Evolutionary conservation across 2,888 invertebrate species (phyloP).

Genomic region (Dermolepida albohirtum): DNA sequence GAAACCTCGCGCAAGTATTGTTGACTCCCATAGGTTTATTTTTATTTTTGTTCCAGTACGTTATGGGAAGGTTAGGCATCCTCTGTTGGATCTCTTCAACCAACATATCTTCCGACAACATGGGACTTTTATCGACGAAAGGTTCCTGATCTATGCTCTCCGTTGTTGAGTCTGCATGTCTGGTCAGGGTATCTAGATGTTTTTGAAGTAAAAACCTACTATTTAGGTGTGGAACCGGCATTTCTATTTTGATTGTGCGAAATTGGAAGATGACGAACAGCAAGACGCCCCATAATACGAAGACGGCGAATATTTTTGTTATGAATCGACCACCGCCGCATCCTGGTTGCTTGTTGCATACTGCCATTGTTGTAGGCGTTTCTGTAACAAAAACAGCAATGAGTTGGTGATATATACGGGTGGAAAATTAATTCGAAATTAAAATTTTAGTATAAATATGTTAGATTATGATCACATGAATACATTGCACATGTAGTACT

Average conservation of each 20-base stretch:
- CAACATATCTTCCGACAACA: conserved; percentile 78
- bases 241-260: conserved; percentile 61
- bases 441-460: too few species aligned
- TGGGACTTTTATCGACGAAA: conserved; percentile 71
- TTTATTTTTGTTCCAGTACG: conserved; percentile 86
- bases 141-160: conserved; percentile 69
- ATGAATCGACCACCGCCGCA: conserved; percentile 63
- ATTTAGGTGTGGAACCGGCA: conserved; percentile 62
- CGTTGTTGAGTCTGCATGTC: conserved; percentile 63
- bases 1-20: conserved; percentile 85
- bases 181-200: conserved; percentile 61
- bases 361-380: conserved; percentile 45
- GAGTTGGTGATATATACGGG: neutral
- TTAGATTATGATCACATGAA: too few species aligned
- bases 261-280: conserved; percentile 65
- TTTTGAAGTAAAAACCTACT: conserved; percentile 69
- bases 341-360: conserved; percentile 46
- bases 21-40: conserved; percentile 78
- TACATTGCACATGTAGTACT: too few species aligned
- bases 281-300: conserved; percentile 65
- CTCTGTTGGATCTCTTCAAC: conserved; percentile 82
- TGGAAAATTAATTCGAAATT: too few species aligned
- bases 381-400: conserved; percentile 9
- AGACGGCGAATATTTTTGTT: conserved; percentile 64
- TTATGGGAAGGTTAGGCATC: conserved; percentile 86